phyloP scores from a whole-genome alignment of 2,797 vertebrate genomes.

The Mormyrus proboscirostris region DNA sequence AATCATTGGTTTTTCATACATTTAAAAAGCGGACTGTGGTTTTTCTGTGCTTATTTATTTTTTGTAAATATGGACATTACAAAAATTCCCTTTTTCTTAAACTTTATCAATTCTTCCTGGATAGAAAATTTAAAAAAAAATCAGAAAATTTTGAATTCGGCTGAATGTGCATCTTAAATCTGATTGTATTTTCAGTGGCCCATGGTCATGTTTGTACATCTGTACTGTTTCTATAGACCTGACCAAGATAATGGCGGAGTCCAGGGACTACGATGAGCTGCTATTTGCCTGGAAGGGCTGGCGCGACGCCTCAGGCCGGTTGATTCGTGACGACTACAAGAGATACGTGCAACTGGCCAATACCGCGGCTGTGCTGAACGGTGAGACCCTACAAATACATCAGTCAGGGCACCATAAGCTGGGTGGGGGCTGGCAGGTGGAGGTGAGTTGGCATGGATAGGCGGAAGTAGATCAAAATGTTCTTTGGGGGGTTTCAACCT shows the following conservation, averaged over 20 bases:
- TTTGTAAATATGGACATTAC: background rate
- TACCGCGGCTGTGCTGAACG: constrained; percentile 80
- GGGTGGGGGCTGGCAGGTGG: background rate
- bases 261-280: constrained; percentile 77
- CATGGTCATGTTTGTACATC: background rate
- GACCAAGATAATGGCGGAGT: constrained; percentile 78
- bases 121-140: background rate
- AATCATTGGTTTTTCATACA: background rate
- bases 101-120: background rate
- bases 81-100: background rate
- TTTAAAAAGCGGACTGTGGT: background rate
- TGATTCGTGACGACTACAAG: constrained; percentile 67
- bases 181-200: background rate
- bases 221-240: constrained; percentile 66
- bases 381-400: constrained; percentile 52
- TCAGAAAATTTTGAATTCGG: background rate
- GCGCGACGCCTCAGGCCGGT: constrained; percentile 77
- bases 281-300: constrained; percentile 88
- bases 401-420: background rate
- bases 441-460: background rate
- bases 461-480: background rate
- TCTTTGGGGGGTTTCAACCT: background rate
- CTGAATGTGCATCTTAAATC: background rate
- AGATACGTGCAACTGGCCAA: constrained; percentile 86
- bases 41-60: background rate